Evolutionary conservation across 1,140 invertebrate species (phyloP), one percentile per base, ranked within the genome.

Genomic region (Bombus affinis): DNA sequence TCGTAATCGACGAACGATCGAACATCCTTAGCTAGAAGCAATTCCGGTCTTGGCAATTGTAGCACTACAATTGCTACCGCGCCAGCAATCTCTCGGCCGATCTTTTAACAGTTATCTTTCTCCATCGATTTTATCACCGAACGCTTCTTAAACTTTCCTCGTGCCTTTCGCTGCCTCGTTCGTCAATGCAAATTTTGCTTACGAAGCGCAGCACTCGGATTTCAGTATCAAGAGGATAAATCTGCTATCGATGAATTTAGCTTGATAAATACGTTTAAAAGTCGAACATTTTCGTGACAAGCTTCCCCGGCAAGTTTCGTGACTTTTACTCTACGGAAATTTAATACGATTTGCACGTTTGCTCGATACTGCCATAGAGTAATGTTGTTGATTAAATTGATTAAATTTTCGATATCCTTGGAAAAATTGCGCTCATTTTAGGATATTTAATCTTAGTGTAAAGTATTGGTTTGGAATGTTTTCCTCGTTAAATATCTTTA

Each of bases 21-120:
- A 68, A 78, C 84, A 84, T 87, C 83, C 66, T 71, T 90, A 75
- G 68, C 78, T 59, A n/a, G 53, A 35, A 87, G 78, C 78, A 66
- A 85, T 87, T 90, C 77, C 74, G 89, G 66, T 72, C 76, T 75
- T 83, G 81, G 53, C 85, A 65, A 82, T 89, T 82, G 81, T 87
- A 81, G 65, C 39, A n/a, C 28, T 66, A 68, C 85, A 84, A 85
- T 87, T 87, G 73, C 57, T 66, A 83, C 70, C 53, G 18, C 47
- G 47, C 18, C 47, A 53, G 71, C 57, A 83, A 88, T 80, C 71
- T 79, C 59, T 25, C 25, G 25, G 53, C 65, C 72, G 74, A 83
- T 75, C 82, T 81, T 57, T 62, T 62, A 42, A 66, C 53, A 59
- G 66, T 42, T 77, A 75, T 73, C 68, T 39, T n/a, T 39, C 59